Evolutionary conservation across 2,797 vertebrate species (phyloP).

Genomic region (Myotis findleyi): DNA sequence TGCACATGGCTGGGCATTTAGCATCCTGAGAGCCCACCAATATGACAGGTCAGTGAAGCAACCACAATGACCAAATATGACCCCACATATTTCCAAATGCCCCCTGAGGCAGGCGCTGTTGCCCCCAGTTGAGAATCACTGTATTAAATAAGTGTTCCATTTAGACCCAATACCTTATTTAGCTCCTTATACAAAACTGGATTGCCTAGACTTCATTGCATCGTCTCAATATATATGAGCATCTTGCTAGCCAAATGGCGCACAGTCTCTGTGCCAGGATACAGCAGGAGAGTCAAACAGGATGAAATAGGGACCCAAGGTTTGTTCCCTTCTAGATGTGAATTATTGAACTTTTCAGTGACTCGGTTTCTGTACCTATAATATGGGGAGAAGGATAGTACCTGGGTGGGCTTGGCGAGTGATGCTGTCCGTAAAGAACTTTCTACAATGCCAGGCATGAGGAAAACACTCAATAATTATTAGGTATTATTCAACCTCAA

Average conservation of each 20-base stretch:
- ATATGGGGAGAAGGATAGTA: neutral
- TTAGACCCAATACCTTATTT: neutral
- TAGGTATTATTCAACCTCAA: neutral
- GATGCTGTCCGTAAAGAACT: neutral
- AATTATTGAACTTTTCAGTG: neutral
- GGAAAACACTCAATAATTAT: neutral
- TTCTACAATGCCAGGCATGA: neutral
- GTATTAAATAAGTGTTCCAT: neutral
- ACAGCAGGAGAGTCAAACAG: neutral
- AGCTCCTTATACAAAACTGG: neutral
- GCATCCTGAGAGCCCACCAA: neutral
- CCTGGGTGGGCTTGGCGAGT: neutral
- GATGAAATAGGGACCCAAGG: neutral
- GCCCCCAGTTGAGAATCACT: neutral
- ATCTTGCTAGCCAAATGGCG: neutral
- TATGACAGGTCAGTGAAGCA: neutral
- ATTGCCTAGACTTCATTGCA: neutral
- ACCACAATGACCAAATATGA: neutral
- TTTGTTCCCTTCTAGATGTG: neutral
- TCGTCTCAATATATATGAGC: neutral
- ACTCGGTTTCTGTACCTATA: neutral
- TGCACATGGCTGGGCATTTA: no score
- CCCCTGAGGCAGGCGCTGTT: neutral
- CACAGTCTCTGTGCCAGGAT: neutral
- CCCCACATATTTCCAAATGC: neutral